Base-by-base conservation (phyloP, 2,113 vertebrate genomes). In the Paramisgurnus dabryanus region DNA sequence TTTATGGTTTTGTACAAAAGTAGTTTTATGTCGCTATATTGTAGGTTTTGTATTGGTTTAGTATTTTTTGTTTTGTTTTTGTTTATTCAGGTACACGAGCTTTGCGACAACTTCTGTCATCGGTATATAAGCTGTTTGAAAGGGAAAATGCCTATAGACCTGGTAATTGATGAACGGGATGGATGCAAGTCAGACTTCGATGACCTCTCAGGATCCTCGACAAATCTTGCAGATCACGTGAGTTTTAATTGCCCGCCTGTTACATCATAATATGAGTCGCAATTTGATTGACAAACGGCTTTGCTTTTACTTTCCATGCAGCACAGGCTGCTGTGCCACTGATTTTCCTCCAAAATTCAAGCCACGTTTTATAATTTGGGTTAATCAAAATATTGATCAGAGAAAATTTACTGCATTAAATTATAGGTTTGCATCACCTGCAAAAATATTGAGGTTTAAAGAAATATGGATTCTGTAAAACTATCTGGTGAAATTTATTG, bases 81-180 rank as follows among this genome's bases (percentile, higher is more conserved):
- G 22, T 9, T 13, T 34, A 22, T 39, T 80, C 88, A 99, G 97
- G 97, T 99, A 77, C 97, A 99, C 57, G 97, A 99, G 92, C 94
- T 99, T 76, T 98, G 97, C 53, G 97, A 98, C 91, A 98, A 98
- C 89, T 98, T 98, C 92, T 98, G 97, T 90, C 95, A 98, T 82
- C 95, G 97, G 85, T 98, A 98, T 92, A 98, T 98, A 90, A 98
- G 96, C 88, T 98, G 97, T 90, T 94, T 98, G 89, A 98, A 98
- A 90, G 97, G 97, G 81, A 98, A 98, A 89, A 98, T 98, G 97
- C 97, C 97, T 84, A 98, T 99, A 82, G 97, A 99, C 87, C 93
- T 99, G 27, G 97, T 99, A 81, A 98, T 98, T 83, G 97, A 98
- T 88, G 97, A 99, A 70, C 92, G 96, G 72, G 97, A 98, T 70